A percentile compares a stretch with the other conserved stretches of the same genome.
These are phyloP conservation scores for Urocyon cinereoargenteus DNA, from an alignment of 2,797 vertebrate species.

Conservation along the genomic window DNA sequence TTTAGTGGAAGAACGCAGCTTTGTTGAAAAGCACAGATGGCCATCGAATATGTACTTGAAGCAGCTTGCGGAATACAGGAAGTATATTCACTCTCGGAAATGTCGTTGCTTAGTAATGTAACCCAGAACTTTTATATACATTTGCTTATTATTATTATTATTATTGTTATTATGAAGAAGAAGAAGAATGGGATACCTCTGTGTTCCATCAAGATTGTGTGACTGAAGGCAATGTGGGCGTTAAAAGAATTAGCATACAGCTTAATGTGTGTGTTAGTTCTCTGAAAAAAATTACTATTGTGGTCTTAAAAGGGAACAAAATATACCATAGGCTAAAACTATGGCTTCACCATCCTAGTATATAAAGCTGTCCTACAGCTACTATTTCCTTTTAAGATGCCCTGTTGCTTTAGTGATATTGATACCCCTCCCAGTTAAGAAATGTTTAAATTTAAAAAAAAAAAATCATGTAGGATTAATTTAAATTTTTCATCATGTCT, in stretches of 20 bases:
- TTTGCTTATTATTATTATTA: not conserved
- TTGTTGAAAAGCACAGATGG: slow-evolving; percentile 96
- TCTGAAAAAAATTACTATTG: not conserved
- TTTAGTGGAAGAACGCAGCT: slow-evolving; percentile 95
- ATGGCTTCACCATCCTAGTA: slow-evolving; percentile 57
- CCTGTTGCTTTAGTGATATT: slow-evolving; percentile 36
- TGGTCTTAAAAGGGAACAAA: slow-evolving; percentile 70
- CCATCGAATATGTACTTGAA: slow-evolving; percentile 96
- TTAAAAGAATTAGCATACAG: slow-evolving; percentile 1
- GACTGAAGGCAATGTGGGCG: not conserved
- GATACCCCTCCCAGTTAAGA: slow-evolving; percentile 40
- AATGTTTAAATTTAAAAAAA: not conserved
- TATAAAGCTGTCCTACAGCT: slow-evolving; percentile 49
- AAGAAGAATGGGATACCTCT: slow-evolving; percentile 18
- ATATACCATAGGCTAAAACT: not conserved
- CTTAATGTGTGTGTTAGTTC: not conserved
- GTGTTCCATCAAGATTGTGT: slow-evolving; percentile 21
- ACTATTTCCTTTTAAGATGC: slow-evolving; percentile 35
- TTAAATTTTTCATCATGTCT: slow-evolving; percentile 49
- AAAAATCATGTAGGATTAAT: slow-evolving; percentile 57
- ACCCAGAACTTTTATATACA: slow-evolving; percentile 76
- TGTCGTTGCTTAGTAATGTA: slow-evolving; percentile 95
- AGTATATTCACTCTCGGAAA: slow-evolving; percentile 94
- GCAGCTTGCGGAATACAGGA: slow-evolving; percentile 97
- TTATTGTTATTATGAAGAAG: not conserved